Percentiles rank a stretch among this genome's conserved stretches.
Evolutionary conservation across 1,140 invertebrate species (phyloP).

Genomic region (Thaumetopoea pityocampa): DNA sequence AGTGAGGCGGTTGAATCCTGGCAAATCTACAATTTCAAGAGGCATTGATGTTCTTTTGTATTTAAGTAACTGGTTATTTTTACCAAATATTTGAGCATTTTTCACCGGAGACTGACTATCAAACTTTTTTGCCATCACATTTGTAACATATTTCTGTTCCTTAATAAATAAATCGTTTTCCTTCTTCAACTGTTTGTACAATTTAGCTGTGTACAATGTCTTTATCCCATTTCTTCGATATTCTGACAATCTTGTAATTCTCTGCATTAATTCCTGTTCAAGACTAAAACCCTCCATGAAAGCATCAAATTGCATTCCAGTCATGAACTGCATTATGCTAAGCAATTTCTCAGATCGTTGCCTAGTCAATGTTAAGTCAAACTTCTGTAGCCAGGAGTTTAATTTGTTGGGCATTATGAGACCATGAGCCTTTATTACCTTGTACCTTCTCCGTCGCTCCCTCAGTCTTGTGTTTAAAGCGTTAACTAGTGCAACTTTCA

Average conservation of each 20-base stretch:
- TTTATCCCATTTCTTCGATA: slow-evolving; percentile 84
- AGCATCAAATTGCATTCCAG: slow-evolving; percentile 85
- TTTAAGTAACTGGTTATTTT: slow-evolving; percentile 23
- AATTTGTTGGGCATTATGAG: slow-evolving; percentile 84
- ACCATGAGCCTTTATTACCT: slow-evolving; percentile 86
- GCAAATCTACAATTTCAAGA: slow-evolving; percentile 86
- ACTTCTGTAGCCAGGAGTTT: slow-evolving; percentile 79
- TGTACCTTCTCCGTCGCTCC: slow-evolving; percentile 83
- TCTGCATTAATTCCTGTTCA: slow-evolving; percentile 81
- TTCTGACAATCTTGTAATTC: slow-evolving; percentile 80
- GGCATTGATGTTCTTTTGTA: slow-evolving; percentile 64
- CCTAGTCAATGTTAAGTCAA: slow-evolving; percentile 80
- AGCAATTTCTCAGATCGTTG: slow-evolving; percentile 79
- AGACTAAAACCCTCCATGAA: slow-evolving; percentile 85
- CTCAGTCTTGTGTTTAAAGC: slow-evolving; percentile 83
- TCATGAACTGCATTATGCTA: slow-evolving; percentile 84
- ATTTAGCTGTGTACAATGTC: slow-evolving; percentile 78
- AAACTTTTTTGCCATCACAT: slow-evolving; percentile 50
- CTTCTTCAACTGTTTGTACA: slow-evolving; percentile 81
- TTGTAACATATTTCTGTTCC: slow-evolving; percentile 72
- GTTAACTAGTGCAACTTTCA: slow-evolving; percentile 82
- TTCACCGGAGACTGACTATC: slow-evolving; percentile 45
- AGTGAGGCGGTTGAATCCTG: slow-evolving; percentile 86
- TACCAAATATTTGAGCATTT: slow-evolving; percentile 22
- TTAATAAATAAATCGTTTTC: slow-evolving; percentile 77